These are phyloP conservation scores for Amphiprion ocellaris DNA, from an alignment of 2,113 vertebrate species.

Conservation along the genomic window DNA sequence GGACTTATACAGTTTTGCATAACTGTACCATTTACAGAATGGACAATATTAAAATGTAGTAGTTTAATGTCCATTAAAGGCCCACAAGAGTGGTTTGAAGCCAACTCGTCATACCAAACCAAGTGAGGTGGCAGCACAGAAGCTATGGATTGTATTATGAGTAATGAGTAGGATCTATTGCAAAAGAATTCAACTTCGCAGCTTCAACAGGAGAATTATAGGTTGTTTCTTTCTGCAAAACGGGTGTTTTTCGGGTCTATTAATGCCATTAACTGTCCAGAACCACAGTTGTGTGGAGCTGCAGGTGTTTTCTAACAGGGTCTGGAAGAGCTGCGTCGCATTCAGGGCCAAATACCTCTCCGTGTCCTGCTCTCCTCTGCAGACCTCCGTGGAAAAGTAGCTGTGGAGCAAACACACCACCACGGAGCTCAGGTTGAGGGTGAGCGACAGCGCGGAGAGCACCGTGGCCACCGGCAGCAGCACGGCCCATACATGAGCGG, in stretches of 20 bases:
- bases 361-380: constrained; percentile 82
- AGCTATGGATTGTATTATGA: no score
- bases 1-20: no score
- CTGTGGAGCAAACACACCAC: constrained; percentile 89
- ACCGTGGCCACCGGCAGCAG: constrained; percentile 86
- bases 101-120: no score
- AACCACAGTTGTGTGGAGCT: constrained; percentile 1
- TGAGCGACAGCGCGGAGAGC: constrained; percentile 88
- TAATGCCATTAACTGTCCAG: constrained; percentile 13
- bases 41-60: no score
- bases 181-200: no score
- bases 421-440: constrained; percentile 86
- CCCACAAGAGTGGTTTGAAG: no score
- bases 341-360: constrained; percentile 82
- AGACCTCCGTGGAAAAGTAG: constrained; percentile 88
- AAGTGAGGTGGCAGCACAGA: no score
- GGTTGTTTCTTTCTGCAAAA: no score
- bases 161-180: no score
- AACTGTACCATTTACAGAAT: no score
- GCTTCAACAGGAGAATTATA: no score
- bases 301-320: constrained; percentile 17
- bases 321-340: not conserved
- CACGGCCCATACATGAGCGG: constrained; percentile 71
- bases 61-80: no score
- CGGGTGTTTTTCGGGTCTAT: not conserved